Evolutionary conservation across 1,140 invertebrate genomes (phyloP), one percentile per base, ranked within the genome.

Genomic region (Contarinia nasturtii): DNA sequence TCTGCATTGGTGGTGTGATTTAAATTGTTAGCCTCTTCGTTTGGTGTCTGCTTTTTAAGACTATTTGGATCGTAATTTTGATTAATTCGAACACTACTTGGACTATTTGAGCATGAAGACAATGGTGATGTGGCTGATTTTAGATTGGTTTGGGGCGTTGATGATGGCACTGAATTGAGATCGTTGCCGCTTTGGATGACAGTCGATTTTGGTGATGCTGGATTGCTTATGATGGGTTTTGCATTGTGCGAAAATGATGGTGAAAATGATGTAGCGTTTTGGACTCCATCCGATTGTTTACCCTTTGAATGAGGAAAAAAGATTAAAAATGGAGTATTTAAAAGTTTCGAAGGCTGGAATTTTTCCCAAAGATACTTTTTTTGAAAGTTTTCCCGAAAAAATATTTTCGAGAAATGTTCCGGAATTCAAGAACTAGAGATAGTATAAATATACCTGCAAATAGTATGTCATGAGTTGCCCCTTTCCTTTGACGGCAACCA

Each of bases 401-500:
- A n/a, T n/a, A n/a, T n/a, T n/a, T n/a, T n/a, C n/a, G n/a, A n/a
- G n/a, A n/a, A n/a, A n/a, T n/a, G n/a, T n/a, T n/a, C n/a, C n/a
- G n/a, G 14, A 15, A n/a, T 8, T 18, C 33, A 7, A 21, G n/a
- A 11, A 38, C 18, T 5, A 37, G 33, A 47, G 19, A 5, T 19
- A 48, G 44, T 77, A n/a, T n/a, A n/a, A n/a, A n/a, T n/a, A n/a
- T n/a, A 81, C 82, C 49, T 80, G 69, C 33, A 97, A 67, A 62
- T 93, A 95, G 63, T 92, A 94, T 0, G 91, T 96, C 77, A 92
- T 83, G 12, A 96, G 71, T 63, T 94, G 86, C 4, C 91, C 91
- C 64, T 95, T 95, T 41, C 91, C 90, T 61, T 95, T 96, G 4
- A 96, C 89, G 5, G 82, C 79, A 1, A 96, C 87, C 37, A 93